Conservation (phyloP, 2,888 invertebrate species). For the Ectemnius lituratus region DNA sequence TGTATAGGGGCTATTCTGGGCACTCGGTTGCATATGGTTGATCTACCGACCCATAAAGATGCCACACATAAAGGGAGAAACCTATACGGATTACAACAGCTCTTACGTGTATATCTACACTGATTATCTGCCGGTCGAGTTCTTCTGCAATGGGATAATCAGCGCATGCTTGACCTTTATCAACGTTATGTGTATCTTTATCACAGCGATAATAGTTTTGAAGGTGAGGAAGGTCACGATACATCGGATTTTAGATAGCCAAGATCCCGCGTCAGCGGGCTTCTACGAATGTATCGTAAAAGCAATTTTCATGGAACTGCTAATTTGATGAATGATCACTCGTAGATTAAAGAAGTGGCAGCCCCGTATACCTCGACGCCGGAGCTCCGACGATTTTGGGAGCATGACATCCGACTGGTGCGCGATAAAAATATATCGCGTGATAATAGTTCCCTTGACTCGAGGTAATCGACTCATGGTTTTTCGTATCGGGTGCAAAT, state of each 20-base stretch:
- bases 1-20: conserved; percentile 85
- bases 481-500: no score
- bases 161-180: conserved; percentile 89
- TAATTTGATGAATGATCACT: conserved; percentile 8
- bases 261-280: neutral
- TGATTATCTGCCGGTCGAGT: conserved; percentile 87
- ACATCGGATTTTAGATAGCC: no score
- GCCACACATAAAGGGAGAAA: conserved; percentile 85
- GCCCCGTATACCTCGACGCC: conserved; percentile 89
- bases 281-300: neutral
- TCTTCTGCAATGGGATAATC: conserved; percentile 87
- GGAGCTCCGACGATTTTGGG: conserved; percentile 86
- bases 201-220: conserved; percentile 88
- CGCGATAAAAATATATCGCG: conserved; percentile 79
- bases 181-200: conserved; percentile 90
- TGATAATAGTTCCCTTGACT: conserved; percentile 70
- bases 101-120: conserved; percentile 85
- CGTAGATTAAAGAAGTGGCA: conserved; percentile 88
- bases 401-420: conserved; percentile 87
- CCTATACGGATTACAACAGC: conserved; percentile 81
- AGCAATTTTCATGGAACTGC: no score
- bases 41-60: conserved; percentile 84
- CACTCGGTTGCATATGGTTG: conserved; percentile 85
- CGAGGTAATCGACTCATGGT: conserved; percentile 59
- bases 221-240: conserved; percentile 78